These are phyloP conservation scores for Dryobota labecula DNA, from an alignment of 2,888 invertebrate genomes.

Conservation along the genomic window DNA sequence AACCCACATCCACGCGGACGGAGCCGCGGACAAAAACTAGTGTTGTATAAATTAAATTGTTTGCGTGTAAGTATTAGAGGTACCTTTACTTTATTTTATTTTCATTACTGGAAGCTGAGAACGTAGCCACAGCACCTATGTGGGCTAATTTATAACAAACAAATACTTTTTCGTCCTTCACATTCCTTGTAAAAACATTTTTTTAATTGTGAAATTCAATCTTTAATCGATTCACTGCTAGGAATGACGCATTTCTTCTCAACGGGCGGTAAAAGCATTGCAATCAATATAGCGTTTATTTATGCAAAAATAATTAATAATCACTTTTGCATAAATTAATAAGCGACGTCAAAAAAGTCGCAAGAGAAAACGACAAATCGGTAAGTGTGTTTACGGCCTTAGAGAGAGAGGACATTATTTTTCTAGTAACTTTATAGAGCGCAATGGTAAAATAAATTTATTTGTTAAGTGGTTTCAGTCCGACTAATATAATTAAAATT, in stretches of 20 bases:
- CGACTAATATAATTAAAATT: too few relatives aligned
- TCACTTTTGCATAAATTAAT: constrained; percentile 17
- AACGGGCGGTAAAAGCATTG: neutral
- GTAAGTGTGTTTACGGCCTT: constrained; percentile 18
- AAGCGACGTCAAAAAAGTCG: constrained; percentile 7
- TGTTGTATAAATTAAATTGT: neutral
- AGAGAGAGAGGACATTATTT: constrained; percentile 10
- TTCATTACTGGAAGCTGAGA: too few relatives aligned
- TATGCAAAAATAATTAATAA: constrained; percentile 21
- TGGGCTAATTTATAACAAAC: too few relatives aligned
- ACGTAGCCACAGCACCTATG: neutral
- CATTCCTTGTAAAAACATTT: neutral
- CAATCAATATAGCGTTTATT: neutral
- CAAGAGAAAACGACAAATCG: constrained; percentile 6
- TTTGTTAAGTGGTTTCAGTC: neutral
- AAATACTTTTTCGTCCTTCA: neutral
- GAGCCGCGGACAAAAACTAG: too few relatives aligned
- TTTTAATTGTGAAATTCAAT: constrained; percentile 6
- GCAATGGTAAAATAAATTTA: neutral
- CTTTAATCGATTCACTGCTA: constrained; percentile 5
- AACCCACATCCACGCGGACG: too few relatives aligned
- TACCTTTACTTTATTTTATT: neutral
- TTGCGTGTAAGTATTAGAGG: neutral
- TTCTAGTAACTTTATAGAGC: constrained; percentile 12
- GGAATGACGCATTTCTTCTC: constrained; percentile 11